Evolutionary conservation across 2,888 invertebrate species (phyloP).

Genomic region (Drosophila seclusa): DNA sequence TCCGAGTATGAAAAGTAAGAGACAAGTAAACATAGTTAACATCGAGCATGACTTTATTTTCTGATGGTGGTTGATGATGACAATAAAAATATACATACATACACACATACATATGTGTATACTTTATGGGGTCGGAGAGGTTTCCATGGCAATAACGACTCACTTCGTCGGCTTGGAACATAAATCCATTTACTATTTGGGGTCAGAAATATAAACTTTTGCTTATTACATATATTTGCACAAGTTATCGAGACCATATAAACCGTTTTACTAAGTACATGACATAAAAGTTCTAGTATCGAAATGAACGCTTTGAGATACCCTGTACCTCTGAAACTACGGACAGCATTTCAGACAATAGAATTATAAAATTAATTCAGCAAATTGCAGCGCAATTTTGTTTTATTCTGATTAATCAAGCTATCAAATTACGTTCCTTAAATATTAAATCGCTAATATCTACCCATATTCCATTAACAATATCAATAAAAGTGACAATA

Average conservation of each 20-base stretch:
- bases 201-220: neutral
- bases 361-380: neutral
- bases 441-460: neutral
- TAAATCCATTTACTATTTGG: neutral
- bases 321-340: neutral
- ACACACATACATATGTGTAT: neutral
- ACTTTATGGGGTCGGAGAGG: conserved; percentile 2
- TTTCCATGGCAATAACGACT: conserved; percentile 1
- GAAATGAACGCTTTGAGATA: neutral
- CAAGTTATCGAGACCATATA: neutral
- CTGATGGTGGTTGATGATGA: neutral
- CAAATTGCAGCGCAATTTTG: neutral
- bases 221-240: neutral
- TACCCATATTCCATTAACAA: neutral
- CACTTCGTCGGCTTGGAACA: neutral
- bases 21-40: neutral
- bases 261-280: neutral
- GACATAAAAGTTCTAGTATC: neutral
- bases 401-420: neutral
- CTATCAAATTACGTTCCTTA: neutral
- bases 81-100: neutral
- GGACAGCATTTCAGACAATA: neutral
- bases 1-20: neutral
- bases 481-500: neutral
- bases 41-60: conserved; percentile 2